phyloP scores from a whole-genome alignment of 2,888 invertebrate species.

The Amphipoea oculea region DNA sequence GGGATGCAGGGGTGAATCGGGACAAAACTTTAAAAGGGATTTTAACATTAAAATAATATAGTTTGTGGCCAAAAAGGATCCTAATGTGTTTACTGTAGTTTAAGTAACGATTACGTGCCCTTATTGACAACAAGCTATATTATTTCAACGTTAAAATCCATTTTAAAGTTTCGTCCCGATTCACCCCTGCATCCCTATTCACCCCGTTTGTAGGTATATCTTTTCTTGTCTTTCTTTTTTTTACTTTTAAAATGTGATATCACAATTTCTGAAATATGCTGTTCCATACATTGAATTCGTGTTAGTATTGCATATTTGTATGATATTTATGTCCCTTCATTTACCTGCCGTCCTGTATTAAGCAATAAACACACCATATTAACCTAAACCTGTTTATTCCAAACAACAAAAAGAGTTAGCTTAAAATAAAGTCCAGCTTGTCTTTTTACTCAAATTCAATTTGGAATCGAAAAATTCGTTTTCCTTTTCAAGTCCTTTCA shows the following conservation, averaged over 20 bases:
- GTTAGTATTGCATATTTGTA: neutral
- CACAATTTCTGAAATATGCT: neutral
- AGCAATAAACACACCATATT: neutral
- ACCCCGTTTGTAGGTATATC: too few relatives aligned
- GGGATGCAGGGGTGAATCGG: too few relatives aligned
- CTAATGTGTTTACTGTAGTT: too few relatives aligned
- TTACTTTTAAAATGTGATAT: neutral
- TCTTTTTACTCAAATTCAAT: slow-evolving; percentile 57
- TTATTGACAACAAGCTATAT: too few relatives aligned
- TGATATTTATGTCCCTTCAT: neutral
- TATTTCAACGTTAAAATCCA: too few relatives aligned
- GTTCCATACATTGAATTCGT: neutral
- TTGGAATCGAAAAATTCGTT: slow-evolving; percentile 71
- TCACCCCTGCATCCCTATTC: too few relatives aligned
- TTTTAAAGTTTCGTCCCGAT: too few relatives aligned
- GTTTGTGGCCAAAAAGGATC: too few relatives aligned
- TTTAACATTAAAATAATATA: too few relatives aligned
- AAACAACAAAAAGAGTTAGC: neutral
- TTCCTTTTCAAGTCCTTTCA: slow-evolving; percentile 78
- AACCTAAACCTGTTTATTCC: slow-evolving; percentile 14
- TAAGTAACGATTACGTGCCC: too few relatives aligned
- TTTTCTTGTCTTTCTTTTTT: too few relatives aligned
- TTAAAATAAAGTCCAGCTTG: slow-evolving; percentile 29
- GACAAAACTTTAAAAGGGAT: too few relatives aligned
- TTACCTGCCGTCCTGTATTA: neutral